Conservation (phyloP, 2,113 vertebrate species). For the Coptodon bakossiorum region DNA sequence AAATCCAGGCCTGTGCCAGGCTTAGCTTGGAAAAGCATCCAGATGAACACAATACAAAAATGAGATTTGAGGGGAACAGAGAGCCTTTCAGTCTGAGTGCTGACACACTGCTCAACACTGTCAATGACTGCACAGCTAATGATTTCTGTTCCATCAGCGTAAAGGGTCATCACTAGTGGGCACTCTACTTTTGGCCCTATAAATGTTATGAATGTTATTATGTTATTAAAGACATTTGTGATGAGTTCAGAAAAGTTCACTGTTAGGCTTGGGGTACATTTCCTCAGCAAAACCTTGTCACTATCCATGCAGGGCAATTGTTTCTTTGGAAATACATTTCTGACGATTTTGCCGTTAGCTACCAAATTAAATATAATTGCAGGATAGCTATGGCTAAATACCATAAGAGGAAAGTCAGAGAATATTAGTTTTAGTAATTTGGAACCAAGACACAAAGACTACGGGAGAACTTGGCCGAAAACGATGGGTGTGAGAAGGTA, state of each 20-base stretch:
- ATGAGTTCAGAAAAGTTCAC: not conserved
- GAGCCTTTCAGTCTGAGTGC: constrained; percentile 19
- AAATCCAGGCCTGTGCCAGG: constrained; percentile 59
- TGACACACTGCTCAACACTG: constrained; percentile 10
- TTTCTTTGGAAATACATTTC: not conserved
- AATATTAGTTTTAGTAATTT: not conserved
- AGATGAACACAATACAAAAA: constrained; percentile 30
- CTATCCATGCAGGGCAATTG: not conserved
- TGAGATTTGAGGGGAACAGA: constrained; percentile 5
- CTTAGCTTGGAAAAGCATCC: constrained; percentile 47
- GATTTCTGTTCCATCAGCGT: not conserved
- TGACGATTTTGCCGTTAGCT: not conserved
- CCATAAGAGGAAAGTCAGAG: not conserved
- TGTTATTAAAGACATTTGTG: not conserved
- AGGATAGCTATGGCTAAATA: not conserved
- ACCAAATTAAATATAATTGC: not conserved
- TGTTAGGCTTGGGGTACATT: not conserved
- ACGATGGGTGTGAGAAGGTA: constrained; percentile 31
- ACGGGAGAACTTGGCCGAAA: not conserved
- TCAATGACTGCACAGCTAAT: not conserved
- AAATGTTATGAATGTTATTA: not conserved
- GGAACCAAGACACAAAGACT: not conserved
- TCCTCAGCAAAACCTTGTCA: not conserved
- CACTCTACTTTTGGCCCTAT: not conserved
- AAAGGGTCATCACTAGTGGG: not conserved